These are phyloP conservation scores for Ciconia nigra DNA, from an alignment of 2,797 vertebrate genomes.

Conservation along the genomic window DNA sequence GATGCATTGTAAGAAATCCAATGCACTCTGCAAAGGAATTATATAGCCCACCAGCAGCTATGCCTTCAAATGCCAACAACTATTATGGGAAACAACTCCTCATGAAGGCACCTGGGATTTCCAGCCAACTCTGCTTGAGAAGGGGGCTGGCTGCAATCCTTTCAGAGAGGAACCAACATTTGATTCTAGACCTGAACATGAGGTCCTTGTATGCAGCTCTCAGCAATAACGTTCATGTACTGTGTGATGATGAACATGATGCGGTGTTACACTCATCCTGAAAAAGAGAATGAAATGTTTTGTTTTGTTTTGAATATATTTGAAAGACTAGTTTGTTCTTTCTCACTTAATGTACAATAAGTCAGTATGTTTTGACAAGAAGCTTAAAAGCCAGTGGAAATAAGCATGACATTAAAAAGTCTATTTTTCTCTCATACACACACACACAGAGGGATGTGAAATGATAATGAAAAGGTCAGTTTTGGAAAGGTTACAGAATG, in stretches of 20 bases:
- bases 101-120: background rate
- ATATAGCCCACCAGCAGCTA: background rate
- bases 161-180: background rate
- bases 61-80: background rate
- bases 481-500: slow-evolving; percentile 46
- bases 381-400: slow-evolving; percentile 13
- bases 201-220: accelerated
- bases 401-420: slow-evolving; percentile 15
- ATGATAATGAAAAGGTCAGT: slow-evolving; percentile 51
- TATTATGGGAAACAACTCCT: background rate
- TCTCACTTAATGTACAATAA: background rate
- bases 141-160: background rate
- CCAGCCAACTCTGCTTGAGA: background rate
- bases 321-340: background rate
- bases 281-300: background rate
- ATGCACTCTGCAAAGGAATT: background rate
- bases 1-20: background rate
- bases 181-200: background rate
- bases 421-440: background rate
- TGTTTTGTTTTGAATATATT: background rate
- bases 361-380: background rate
- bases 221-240: background rate
- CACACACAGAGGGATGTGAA: background rate
- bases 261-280: background rate
- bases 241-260: background rate